Conservation (phyloP, 1,140 invertebrate species). For the Parapsyche elsis region DNA sequence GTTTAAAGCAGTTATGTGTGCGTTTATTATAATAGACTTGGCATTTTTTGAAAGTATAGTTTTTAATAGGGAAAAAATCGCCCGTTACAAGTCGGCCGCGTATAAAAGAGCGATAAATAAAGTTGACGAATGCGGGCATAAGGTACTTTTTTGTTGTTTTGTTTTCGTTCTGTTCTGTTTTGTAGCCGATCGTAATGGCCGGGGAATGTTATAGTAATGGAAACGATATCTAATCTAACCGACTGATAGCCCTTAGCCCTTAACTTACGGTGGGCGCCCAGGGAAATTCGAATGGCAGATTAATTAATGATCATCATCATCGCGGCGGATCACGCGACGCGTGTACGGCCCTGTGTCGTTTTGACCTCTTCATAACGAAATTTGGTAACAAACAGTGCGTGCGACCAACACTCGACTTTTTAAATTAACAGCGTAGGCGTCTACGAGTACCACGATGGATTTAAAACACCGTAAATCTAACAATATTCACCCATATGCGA, state of each 20-base stretch:
- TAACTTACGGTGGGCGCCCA: background rate
- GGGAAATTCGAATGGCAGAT: slow-evolving; percentile 14
- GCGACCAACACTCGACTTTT: too few relatives aligned
- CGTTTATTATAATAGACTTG: background rate
- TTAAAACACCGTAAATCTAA: too few relatives aligned
- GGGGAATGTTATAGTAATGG: slow-evolving; percentile 45
- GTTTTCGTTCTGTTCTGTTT: slow-evolving; percentile 2
- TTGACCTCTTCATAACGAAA: background rate
- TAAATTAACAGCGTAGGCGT: too few relatives aligned
- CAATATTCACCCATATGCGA: too few relatives aligned
- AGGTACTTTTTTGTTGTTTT: background rate
- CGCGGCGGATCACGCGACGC: slow-evolving; percentile 5
- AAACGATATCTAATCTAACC: slow-evolving; percentile 40
- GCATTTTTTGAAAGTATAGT: background rate
- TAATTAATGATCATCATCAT: slow-evolving; percentile 38
- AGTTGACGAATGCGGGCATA: slow-evolving; percentile 42
- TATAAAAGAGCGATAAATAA: slow-evolving; percentile 38
- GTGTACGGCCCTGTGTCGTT: slow-evolving; percentile 5
- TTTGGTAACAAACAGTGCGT: too few relatives aligned
- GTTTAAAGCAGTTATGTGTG: background rate
- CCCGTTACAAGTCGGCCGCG: background rate
- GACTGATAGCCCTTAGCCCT: slow-evolving; percentile 23
- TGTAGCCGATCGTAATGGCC: slow-evolving; percentile 21
- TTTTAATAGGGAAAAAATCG: slow-evolving; percentile 10
- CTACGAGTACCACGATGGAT: too few relatives aligned